Evolutionary conservation across 2,888 invertebrate species (phyloP).

Genomic region (Tetragonula carbonaria): DNA sequence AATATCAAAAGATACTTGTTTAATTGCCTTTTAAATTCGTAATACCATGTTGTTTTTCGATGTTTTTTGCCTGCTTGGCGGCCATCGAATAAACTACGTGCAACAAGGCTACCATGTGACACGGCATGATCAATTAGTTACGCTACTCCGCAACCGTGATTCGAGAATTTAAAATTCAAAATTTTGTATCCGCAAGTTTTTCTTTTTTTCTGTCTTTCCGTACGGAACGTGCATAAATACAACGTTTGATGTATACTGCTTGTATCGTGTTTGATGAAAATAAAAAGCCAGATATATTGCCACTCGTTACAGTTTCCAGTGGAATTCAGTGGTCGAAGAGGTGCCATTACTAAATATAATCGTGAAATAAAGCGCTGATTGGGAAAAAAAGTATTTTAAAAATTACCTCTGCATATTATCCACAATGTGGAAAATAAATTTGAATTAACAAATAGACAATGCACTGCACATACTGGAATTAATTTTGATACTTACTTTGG

Average conservation of each 20-base stretch:
- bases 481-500: too few relatives aligned
- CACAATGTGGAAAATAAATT: too few relatives aligned
- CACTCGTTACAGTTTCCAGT: background rate
- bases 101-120: background rate
- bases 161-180: constrained; percentile 40
- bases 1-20: constrained; percentile 71
- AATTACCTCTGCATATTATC: too few relatives aligned
- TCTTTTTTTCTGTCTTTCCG: too few relatives aligned
- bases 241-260: constrained; percentile 3
- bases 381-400: background rate
- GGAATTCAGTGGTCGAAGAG: too few relatives aligned
- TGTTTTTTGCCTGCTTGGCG: constrained; percentile 11
- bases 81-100: constrained; percentile 19
- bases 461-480: too few relatives aligned
- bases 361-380: background rate
- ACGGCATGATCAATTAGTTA: constrained; percentile 21
- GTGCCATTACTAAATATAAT: background rate
- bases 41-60: background rate
- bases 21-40: constrained; percentile 29
- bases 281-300: background rate
- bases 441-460: too few relatives aligned
- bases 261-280: constrained; percentile 8
- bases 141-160: constrained; percentile 6
- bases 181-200: background rate
- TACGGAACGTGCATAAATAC: constrained; percentile 21